These are phyloP conservation scores for Masnerella sp. DNA, from an alignment of 2,888 invertebrate genomes.

Conservation along the genomic window DNA sequence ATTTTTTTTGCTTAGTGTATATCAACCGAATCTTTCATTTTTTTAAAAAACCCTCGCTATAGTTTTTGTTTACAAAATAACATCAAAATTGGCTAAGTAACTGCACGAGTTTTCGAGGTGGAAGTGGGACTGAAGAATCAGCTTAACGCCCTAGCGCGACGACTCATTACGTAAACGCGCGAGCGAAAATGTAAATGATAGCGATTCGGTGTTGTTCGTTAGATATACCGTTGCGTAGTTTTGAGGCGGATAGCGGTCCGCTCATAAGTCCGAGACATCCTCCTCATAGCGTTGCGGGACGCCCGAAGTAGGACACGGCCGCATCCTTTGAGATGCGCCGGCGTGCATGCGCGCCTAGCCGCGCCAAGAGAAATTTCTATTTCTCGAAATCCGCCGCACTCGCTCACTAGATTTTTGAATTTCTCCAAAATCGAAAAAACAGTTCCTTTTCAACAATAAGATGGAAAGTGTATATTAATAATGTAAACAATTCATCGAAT, in stretches of 20 bases:
- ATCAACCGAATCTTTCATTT: no score
- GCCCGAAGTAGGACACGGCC: conserved; percentile 74
- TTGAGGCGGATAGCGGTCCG: conserved; percentile 67
- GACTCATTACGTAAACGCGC: conserved; percentile 14
- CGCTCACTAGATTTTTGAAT: no score
- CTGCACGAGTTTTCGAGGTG: no score
- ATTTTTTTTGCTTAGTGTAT: no score
- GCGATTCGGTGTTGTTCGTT: conserved; percentile 59
- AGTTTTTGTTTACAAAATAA: no score
- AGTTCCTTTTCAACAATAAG: no score
- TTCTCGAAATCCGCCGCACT: conserved; percentile 68
- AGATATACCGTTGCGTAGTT: conserved; percentile 70
- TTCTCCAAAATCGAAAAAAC: no score
- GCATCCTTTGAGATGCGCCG: conserved; percentile 73
- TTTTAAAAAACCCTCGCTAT: no score
- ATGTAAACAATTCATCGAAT: no score
- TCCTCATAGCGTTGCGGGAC: conserved; percentile 69
- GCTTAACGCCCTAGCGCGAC: conserved; percentile 9
- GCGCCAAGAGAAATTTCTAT: conserved; percentile 73
- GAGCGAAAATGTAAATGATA: conserved; percentile 56
- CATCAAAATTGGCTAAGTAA: no score
- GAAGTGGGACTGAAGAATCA: no score
- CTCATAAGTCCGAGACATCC: conserved; percentile 67
- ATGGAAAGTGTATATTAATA: no score
- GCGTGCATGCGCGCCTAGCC: conserved; percentile 63